Evolutionary conservation across 2,797 vertebrate species (phyloP), one percentile per base, ranked within the genome.

Genomic region (Erethizon dorsatum): DNA sequence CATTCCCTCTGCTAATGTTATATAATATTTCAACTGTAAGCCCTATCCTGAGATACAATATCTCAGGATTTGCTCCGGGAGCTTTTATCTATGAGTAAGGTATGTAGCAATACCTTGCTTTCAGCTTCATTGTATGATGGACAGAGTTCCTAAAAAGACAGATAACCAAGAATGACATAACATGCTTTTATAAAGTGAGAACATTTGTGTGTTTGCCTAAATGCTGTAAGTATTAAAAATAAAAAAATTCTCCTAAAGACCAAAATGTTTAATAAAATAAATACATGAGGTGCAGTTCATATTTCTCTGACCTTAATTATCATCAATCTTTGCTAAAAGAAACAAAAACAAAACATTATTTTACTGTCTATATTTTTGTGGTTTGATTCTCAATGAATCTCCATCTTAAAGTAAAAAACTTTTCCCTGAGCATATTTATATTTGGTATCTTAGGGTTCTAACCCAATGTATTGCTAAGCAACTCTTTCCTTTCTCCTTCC

Each of bases 241-340:
- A n/a, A 61, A 83, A 75, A 57, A 31, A 41, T 24, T 33, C 2
- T 57, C 50, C 47, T 65, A 26, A 73, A 22, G 41, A 86, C 1
- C 28, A 37, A 93, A 59, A 33, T 80, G 20, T 80, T 80, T 80
- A 86, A 82, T 22, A 86, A 80, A 82, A 89, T 82, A 87, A 77
- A 90, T 13, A 52, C 12, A 67, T 50, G 11, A 69, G 22, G 14
- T 26, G 54, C 52, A 80, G 75, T 94, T 82, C 37, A 31, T 61
- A 90, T 90, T 26, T 85, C 47, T 92, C 28, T 24, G 0, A 18
- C 57, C 10, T 71, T 79, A 89, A 89, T 17, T 52, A 18, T 41
- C 63, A 65, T n/a, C 9, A 57, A 14, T 91, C n/a, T 20, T 33
- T 61, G 20, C 41, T 61, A 28, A 77, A 67, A 69, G 59, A 83